A percentile compares a stretch with the other conserved stretches of the same genome.
Conservation (phyloP, 23 tunicate species). For the Corella eumyota region DNA sequence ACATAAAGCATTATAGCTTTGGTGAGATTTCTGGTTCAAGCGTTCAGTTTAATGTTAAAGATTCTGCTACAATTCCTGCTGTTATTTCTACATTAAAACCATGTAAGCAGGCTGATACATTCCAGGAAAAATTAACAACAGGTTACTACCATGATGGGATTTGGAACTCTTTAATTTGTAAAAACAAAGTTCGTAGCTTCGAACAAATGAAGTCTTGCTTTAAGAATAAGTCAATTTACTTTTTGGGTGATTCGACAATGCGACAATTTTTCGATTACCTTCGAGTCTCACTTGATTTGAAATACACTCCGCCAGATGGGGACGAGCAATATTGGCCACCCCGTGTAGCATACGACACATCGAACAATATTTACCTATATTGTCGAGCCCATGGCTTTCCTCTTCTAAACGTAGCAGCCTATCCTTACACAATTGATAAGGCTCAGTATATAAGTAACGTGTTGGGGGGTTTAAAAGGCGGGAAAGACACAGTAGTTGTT, state of each 20-base stretch:
- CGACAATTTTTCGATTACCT: constrained; percentile 17
- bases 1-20: too few relatives aligned
- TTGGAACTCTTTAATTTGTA: constrained; percentile 9
- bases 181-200: not conserved
- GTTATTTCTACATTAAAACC: too few relatives aligned
- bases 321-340: constrained; percentile 9
- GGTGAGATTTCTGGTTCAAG: too few relatives aligned
- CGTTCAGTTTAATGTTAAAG: too few relatives aligned
- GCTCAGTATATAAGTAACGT: constrained; percentile 41
- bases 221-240: constrained; percentile 15
- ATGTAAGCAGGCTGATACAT: too few relatives aligned
- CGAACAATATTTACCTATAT: constrained; percentile 8
- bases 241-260: constrained; percentile 57
- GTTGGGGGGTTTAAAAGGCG: not conserved
- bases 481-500: constrained; percentile 15
- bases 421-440: constrained; percentile 27
- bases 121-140: not conserved
- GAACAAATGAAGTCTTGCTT: constrained; percentile 2
- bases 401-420: too few relatives aligned
- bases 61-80: too few relatives aligned
- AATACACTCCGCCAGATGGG: not conserved
- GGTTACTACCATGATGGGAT: constrained; percentile 3
- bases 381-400: constrained; percentile 53
- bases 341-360: constrained; percentile 5
- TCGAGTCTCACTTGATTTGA: not conserved